Evolutionary conservation across 1,140 invertebrate genomes (phyloP), one percentile per base, ranked within the genome.

Genomic region (Microvelia longipes): DNA sequence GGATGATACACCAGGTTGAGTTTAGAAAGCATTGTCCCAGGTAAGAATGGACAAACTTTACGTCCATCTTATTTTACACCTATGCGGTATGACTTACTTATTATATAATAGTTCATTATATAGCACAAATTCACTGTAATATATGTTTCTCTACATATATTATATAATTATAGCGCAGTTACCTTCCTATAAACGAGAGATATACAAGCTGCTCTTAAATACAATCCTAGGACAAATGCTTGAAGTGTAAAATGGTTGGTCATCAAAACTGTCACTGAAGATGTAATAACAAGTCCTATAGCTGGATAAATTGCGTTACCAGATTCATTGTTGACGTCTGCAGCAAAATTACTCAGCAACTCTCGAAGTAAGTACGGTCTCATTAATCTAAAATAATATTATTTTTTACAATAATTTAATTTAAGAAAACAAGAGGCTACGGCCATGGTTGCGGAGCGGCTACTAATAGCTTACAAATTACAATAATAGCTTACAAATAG

Each of bases 181-280:
- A n/a, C 66, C 66, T 67, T 67, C 28, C 66, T 67, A 28, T 67
- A 67, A 26, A 67, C 66, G 11, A 67, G 15, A 29, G 66, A 67
- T 5, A 67, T 24, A 24, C 27, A 67, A 24, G 66, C 66, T 19
- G 66, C 66, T 67, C 66, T 28, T 13, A 67, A 14, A 19, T 67
- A 29, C 24, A 67, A 2, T 2, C 66, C 66, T 2, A 67, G 66
- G 2, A 67, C 28, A 24, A 67, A 67, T 5, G 66, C 24, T 14
- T 29, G 11, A 26, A 67, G 29, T 5, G 11, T 29, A 26, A 15
- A 67, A 24, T 67, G 66, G 28, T 67, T 67, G 15, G 29, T 15
- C 15, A 28, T 13, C 2, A 67, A 27, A 29, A 28, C 25, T 5
- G 66, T 67, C 14, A 29, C 28, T 14, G 29, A 14, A 26, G 29